phyloP scores from a whole-genome alignment of 2,113 vertebrate species.

The Octodon degus region DNA sequence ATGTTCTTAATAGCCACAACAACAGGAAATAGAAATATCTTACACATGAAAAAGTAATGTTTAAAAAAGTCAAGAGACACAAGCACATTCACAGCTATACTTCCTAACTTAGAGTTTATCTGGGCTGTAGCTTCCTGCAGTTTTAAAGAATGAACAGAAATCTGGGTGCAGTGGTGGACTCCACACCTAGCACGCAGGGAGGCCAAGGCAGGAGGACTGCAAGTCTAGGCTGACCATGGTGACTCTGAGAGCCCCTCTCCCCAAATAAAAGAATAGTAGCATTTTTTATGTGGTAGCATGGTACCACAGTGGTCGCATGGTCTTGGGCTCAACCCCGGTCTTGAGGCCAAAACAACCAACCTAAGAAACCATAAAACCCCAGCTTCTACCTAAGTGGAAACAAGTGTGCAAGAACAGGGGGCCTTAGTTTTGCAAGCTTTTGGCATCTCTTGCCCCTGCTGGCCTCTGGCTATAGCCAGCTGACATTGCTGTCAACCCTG shows the following conservation, averaged over 20 bases:
- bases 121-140: not conserved
- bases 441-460: not conserved
- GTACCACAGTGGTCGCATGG: not conserved
- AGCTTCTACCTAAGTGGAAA: conserved; percentile 27
- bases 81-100: not conserved
- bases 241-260: not conserved
- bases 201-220: not conserved
- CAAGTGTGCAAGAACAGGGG: not conserved
- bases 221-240: not conserved
- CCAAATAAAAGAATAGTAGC: not conserved
- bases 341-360: not conserved
- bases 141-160: conserved; percentile 20
- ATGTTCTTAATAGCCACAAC: not conserved
- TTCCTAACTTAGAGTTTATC: not conserved
- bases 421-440: not conserved
- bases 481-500: not conserved
- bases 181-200: not conserved
- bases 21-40: not conserved
- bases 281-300: no score
- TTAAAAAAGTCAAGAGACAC: not conserved
- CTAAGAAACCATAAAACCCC: not conserved
- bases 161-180: not conserved
- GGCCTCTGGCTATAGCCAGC: not conserved
- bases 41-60: not conserved
- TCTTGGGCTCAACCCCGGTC: not conserved